These are phyloP conservation scores for Drosophila ficusphila DNA, from an alignment of 1,140 invertebrate species.

Conservation along the genomic window DNA sequence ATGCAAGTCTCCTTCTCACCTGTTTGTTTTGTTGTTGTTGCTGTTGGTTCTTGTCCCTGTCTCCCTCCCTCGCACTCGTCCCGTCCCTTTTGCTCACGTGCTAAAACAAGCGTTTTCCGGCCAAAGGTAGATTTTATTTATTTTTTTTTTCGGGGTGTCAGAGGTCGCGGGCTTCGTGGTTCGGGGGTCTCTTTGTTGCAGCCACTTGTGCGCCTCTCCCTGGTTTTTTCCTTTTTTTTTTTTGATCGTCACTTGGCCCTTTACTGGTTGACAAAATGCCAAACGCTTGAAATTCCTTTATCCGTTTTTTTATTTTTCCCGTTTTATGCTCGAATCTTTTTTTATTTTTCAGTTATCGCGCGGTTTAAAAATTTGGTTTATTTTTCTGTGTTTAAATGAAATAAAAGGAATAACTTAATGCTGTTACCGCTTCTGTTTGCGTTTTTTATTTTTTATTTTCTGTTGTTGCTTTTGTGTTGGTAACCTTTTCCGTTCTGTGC, in stretches of 20 bases:
- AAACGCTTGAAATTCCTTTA: constrained; percentile 64
- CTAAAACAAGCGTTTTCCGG: constrained; percentile 78
- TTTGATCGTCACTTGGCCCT: constrained; percentile 63
- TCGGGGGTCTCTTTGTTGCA: constrained; percentile 47
- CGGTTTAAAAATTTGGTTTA: constrained; percentile 50
- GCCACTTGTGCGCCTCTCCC: constrained; percentile 68
- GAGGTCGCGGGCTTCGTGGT: constrained; percentile 35
- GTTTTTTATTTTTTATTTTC: constrained; percentile 26
- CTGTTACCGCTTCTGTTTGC: constrained; percentile 29
- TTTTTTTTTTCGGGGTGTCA: constrained; percentile 38
- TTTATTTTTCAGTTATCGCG: constrained; percentile 46
- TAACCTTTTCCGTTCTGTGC: constrained; percentile 48
- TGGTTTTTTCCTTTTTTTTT: neutral
- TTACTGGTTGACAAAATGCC: constrained; percentile 76
- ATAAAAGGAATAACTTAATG: constrained; percentile 16
- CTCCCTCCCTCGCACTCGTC: constrained; percentile 25
- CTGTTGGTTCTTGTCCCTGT: constrained; percentile 43
- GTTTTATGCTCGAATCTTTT: constrained; percentile 38
- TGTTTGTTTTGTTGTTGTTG: constrained; percentile 59
- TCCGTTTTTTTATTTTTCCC: constrained; percentile 27
- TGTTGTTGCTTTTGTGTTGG: constrained; percentile 23
- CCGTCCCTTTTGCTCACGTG: constrained; percentile 34
- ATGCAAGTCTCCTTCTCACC: constrained; percentile 69
- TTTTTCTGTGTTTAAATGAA: constrained; percentile 29
- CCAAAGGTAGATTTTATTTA: constrained; percentile 43